Conservation (phyloP, 2,888 invertebrate species). For the Spialia ferax region DNA sequence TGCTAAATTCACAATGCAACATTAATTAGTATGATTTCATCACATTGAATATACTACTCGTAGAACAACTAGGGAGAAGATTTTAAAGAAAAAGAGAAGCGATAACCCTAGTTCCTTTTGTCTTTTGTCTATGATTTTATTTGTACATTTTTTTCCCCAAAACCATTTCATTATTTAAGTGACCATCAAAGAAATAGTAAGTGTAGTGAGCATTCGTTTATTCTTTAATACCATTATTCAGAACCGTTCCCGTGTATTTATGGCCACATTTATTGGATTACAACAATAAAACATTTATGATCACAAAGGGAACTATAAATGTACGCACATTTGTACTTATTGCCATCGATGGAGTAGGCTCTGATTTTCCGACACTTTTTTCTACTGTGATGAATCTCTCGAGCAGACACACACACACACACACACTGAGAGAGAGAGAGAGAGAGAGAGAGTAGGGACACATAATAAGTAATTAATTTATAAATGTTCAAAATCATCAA, state of each 20-base stretch:
- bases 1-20: too few species aligned
- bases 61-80: not conserved
- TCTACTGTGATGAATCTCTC: not conserved
- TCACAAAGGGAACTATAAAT: constrained; percentile 18
- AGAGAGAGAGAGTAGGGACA: too few species aligned
- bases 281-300: constrained; percentile 36
- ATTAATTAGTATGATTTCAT: too few species aligned
- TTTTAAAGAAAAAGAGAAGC: not conserved
- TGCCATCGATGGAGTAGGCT: not conserved
- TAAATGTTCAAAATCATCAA: too few species aligned
- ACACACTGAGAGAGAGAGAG: too few species aligned
- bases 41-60: too few species aligned
- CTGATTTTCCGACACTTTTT: constrained; percentile 4
- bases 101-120: not conserved
- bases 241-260: constrained; percentile 30
- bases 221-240: constrained; percentile 35
- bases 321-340: not conserved
- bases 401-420: not conserved
- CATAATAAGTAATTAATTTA: too few species aligned
- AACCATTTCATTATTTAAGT: constrained; percentile 34
- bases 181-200: constrained; percentile 21
- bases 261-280: constrained; percentile 31
- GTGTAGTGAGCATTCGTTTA: constrained; percentile 15
- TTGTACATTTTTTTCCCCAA: constrained; percentile 21
- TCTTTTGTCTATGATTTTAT: not conserved